Evolutionary conservation across 37 sponge, comb jelly and placozoan species (phyloP).

Genomic region (Aplysina aerophoba): DNA sequence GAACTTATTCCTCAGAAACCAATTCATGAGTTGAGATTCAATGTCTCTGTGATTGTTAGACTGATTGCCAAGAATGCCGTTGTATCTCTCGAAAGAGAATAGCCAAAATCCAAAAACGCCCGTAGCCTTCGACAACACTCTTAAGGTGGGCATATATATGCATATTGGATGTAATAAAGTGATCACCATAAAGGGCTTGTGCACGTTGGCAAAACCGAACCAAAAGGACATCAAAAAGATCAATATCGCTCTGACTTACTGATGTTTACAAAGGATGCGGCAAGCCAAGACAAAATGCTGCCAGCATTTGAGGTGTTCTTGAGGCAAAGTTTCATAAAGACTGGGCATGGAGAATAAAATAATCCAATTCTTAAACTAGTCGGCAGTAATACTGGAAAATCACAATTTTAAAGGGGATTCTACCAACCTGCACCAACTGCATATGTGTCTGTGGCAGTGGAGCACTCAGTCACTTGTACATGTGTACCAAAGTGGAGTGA

Average conservation of each 20-base stretch:
- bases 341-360: neutral
- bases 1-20: neutral
- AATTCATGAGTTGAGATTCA: no score
- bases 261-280: neutral
- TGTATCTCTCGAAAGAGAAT: no score
- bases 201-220: neutral
- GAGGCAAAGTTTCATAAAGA: constrained; percentile 15
- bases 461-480: no score
- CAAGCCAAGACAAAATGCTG: neutral
- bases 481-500: no score
- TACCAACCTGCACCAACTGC: no score
- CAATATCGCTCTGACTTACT: neutral
- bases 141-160: neutral
- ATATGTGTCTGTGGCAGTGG: no score
- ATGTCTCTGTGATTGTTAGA: no score
- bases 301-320: neutral
- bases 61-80: no score
- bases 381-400: constrained; percentile 13
- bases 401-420: constrained; percentile 11
- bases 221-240: neutral
- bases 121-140: neutral
- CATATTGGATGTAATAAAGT: neutral
- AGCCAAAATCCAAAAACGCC: no score
- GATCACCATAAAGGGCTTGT: neutral
- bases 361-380: constrained; percentile 29